These are phyloP conservation scores for Ochropleura plecta DNA, from an alignment of 2,888 invertebrate species.

Conservation along the genomic window DNA sequence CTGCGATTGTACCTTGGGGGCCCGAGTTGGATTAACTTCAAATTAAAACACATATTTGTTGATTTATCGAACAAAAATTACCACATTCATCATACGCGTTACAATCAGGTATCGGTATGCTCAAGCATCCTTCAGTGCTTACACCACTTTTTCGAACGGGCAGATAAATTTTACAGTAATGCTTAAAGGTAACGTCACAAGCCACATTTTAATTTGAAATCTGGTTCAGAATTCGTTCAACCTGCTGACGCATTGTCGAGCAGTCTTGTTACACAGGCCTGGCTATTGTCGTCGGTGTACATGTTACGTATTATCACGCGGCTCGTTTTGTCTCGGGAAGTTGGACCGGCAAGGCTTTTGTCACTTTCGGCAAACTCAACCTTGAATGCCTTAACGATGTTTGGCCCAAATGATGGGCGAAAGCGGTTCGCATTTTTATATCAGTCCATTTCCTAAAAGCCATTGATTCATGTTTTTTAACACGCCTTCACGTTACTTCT, in stretches of 20 bases:
- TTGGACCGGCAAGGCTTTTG: slow-evolving; percentile 74
- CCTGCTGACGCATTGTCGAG: slow-evolving; percentile 16
- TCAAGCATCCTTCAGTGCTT: background rate
- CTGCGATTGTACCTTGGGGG: too few species aligned
- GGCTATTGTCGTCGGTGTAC: background rate
- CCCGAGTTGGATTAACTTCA: too few species aligned
- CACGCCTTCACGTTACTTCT: too few species aligned
- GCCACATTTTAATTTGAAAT: slow-evolving; percentile 15
- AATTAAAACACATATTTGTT: too few species aligned
- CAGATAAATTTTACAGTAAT: background rate
- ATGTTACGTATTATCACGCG: slow-evolving; percentile 21
- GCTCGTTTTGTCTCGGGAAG: slow-evolving; percentile 59
- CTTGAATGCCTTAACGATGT: slow-evolving; percentile 76
- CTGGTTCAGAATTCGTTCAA: slow-evolving; percentile 33
- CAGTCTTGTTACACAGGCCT: slow-evolving; percentile 10
- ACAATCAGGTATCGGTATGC: background rate
- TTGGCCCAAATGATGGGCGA: slow-evolving; percentile 62
- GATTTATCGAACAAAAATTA: background rate
- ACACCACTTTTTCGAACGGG: background rate
- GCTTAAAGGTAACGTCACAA: background rate
- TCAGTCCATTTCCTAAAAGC: background rate
- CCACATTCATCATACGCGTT: background rate
- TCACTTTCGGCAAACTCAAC: slow-evolving; percentile 80
- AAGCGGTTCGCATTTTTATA: slow-evolving; percentile 35
- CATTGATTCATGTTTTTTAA: too few species aligned